A percentile compares a stretch with the other conserved stretches of the same genome.
These are phyloP conservation scores for Xenentodon cancila DNA, from an alignment of 2,797 vertebrate species.

Conservation along the genomic window DNA sequence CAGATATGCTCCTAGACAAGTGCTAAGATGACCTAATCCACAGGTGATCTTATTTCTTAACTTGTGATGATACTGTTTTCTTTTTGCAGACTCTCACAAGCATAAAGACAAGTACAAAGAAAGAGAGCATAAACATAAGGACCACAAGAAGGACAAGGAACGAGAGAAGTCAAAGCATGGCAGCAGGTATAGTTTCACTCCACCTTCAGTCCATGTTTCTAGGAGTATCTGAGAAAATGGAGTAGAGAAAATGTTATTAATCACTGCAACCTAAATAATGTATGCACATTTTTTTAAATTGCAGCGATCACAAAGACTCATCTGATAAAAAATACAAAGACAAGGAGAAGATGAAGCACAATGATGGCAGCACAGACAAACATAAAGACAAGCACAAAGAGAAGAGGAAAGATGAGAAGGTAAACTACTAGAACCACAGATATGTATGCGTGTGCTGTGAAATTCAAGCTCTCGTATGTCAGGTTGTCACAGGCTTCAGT, in stretches of 20 bases:
- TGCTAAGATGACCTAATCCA: no score
- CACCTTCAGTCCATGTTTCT: background rate
- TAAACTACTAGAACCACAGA: slow-evolving; percentile 52
- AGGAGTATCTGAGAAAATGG: background rate
- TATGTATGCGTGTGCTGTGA: no score
- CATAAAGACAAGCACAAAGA: slow-evolving; percentile 89
- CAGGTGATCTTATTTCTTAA: no score
- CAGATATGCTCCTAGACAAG: no score
- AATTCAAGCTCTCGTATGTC: no score
- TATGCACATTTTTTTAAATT: slow-evolving; percentile 17
- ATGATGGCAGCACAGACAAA: slow-evolving; percentile 92
- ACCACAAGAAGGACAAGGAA: slow-evolving; percentile 98
- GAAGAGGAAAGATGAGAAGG: slow-evolving; percentile 94
- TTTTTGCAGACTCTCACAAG: slow-evolving; percentile 91
- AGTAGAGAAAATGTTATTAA: no score
- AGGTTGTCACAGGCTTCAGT: no score
- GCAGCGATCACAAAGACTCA: slow-evolving; percentile 91
- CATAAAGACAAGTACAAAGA: slow-evolving; percentile 98
- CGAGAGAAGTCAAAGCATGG: slow-evolving; percentile 95
- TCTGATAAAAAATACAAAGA: slow-evolving; percentile 96
- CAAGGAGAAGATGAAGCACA: slow-evolving; percentile 89
- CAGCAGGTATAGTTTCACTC: slow-evolving; percentile 86
- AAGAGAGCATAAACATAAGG: slow-evolving; percentile 98
- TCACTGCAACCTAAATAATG: no score
- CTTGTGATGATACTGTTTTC: slow-evolving; percentile 8